phyloP scores from a whole-genome alignment of 1,140 invertebrate genomes.

The Drosophila orosa region DNA sequence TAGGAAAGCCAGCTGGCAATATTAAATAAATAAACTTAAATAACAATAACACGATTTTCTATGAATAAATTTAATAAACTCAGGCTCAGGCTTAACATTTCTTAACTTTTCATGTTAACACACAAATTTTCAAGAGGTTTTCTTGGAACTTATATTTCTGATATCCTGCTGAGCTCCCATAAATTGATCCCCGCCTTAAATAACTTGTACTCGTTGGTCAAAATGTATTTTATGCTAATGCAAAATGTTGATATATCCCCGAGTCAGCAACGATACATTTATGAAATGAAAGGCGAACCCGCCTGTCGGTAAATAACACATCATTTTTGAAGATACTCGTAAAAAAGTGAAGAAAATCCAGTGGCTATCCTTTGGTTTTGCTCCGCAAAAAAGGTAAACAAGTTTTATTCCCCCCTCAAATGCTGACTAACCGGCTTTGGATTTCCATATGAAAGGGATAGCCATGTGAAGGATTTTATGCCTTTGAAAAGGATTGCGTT shows the following conservation, averaged over 20 bases:
- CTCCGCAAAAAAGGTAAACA: slow-evolving; percentile 40
- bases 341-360: slow-evolving; percentile 30
- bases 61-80: slow-evolving; percentile 7
- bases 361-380: slow-evolving; percentile 31
- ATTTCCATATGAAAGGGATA: slow-evolving; percentile 55
- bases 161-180: slow-evolving; percentile 1
- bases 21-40: neutral
- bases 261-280: slow-evolving; percentile 35
- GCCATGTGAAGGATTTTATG: slow-evolving; percentile 40
- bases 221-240: slow-evolving; percentile 49
- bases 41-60: neutral
- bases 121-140: neutral
- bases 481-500: slow-evolving; percentile 38
- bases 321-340: slow-evolving; percentile 23
- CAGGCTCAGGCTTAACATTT: neutral
- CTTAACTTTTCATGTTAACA: slow-evolving; percentile 8
- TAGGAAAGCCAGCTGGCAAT: neutral
- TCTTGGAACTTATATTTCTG: neutral
- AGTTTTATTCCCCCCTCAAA: slow-evolving; percentile 41
- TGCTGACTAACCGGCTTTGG: slow-evolving; percentile 40
- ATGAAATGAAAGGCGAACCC: slow-evolving; percentile 24
- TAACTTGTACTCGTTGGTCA: slow-evolving; percentile 6
- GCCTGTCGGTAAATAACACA: slow-evolving; percentile 32
- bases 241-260: slow-evolving; percentile 34
- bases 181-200: slow-evolving; percentile 12